phyloP scores from a whole-genome alignment of 2,113 vertebrate species.

The Seriola dumerili region DNA sequence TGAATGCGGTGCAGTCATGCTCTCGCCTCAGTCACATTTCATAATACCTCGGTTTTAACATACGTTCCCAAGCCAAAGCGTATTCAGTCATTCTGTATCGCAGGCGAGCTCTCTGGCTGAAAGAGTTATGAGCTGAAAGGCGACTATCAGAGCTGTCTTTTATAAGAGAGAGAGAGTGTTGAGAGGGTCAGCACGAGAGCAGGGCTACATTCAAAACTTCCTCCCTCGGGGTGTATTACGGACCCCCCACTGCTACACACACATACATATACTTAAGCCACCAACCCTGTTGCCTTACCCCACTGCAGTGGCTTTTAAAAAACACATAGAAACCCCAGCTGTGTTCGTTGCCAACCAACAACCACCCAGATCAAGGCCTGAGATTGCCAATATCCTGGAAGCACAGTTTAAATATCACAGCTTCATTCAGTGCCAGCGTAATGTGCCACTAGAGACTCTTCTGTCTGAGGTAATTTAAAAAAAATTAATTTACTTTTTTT shows the following conservation, averaged over 20 bases:
- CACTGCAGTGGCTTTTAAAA: conserved; percentile 29
- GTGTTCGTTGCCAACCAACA: conserved; percentile 56
- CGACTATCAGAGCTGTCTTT: conserved; percentile 57
- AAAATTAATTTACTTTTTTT: conserved; percentile 48
- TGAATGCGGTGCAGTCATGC: conserved; percentile 58
- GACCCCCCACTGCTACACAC: conserved; percentile 46
- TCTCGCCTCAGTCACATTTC: conserved; percentile 62
- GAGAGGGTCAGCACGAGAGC: conserved; percentile 63
- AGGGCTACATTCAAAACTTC: conserved; percentile 51
- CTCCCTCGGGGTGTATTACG: conserved; percentile 54
- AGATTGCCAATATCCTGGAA: conserved; percentile 74
- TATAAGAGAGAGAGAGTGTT: conserved; percentile 42
- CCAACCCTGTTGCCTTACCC: conserved; percentile 47
- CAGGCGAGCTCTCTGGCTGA: conserved; percentile 15
- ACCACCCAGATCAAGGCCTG: conserved; percentile 58
- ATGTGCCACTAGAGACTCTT: conserved; percentile 67
- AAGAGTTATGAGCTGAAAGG: conserved; percentile 60
- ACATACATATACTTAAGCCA: conserved; percentile 33
- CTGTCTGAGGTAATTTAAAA: conserved; percentile 59
- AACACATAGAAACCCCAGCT: conserved; percentile 45
- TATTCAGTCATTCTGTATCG: conserved; percentile 56
- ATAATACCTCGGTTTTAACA: conserved; percentile 61
- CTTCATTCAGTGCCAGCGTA: conserved; percentile 62
- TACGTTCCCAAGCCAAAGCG: conserved; percentile 50
- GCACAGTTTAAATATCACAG: conserved; percentile 69